Evolutionary conservation across 2,888 invertebrate genomes (phyloP), one percentile per base, ranked within the genome.

Genomic region (Lapara coniferarum): DNA sequence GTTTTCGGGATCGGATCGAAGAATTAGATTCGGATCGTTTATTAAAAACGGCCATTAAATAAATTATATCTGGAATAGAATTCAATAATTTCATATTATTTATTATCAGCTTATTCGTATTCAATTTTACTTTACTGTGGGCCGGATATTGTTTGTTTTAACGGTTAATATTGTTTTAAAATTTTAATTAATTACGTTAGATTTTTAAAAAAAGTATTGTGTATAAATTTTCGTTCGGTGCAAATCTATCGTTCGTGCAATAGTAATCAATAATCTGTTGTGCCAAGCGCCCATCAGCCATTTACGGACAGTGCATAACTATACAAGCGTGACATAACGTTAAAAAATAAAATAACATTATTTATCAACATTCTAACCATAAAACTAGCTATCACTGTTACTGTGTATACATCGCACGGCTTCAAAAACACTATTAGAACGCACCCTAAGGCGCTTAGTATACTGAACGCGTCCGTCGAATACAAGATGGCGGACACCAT

Each of bases 381-480:
- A 79, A 90, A 76, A 86, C 89, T 86, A 83, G 86, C 80, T 88
- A 92, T 86, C 88, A 91, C 89, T 86, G 90, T 86, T 77, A 88
- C 78, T 74, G 91, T 89, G 84, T 90, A 89, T 63, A 84, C 74
- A 86, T 92, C 90, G 84, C 89, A 90, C 83, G 88, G 89, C 84
- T 90, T 91, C 70, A 75, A 80, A 77, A 86, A 84, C 80, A 91
- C 82, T 80, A 91, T 80, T 66, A 84, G 72, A 75, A 87, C 81
- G 78, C 82, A 86, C 72, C 85, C 84, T 71, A 89, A 71, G 74
- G 86, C 80, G 73, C 83, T 78, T 71, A 81, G 74, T 59, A 86
- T 70, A 13, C 80, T 77, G 74, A 75, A 78, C 76, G 81, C 81
- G 74, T 85, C 84, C 68, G 74, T 71, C 51, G 73, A 77, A 74